Conservation (phyloP, 30 jellyfish, hydroid and myxozoan genomes). For the Hydra vulgaris region DNA sequence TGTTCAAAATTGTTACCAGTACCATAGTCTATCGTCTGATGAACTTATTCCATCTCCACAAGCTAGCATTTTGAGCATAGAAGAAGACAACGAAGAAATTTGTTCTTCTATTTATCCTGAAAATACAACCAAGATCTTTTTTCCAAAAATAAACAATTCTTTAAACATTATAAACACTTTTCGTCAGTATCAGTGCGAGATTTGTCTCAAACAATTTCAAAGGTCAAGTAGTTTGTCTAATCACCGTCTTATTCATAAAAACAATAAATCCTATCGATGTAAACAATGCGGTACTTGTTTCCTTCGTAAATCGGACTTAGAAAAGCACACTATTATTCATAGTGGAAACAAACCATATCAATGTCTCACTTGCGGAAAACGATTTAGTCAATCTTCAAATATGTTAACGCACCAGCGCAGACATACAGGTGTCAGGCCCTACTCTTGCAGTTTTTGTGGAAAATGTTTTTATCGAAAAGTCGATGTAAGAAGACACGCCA, state of each 20-base stretch:
- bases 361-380: conserved; percentile 50
- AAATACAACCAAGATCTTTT: not conserved
- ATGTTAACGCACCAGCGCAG: conserved; percentile 76
- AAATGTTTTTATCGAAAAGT: conserved; percentile 63
- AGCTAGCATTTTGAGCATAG: not conserved
- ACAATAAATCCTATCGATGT: conserved; percentile 53
- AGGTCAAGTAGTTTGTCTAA: conserved; percentile 76
- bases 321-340: conserved; percentile 51
- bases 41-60: conserved; percentile 16
- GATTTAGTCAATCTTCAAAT: conserved; percentile 76
- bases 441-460: conserved; percentile 46
- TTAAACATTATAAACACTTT: not conserved
- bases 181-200: conserved; percentile 32
- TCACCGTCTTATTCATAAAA: conserved; percentile 59
- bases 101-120: not conserved
- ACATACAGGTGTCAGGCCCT: conserved; percentile 75
- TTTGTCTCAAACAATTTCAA: conserved; percentile 54
- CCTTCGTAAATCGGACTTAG: conserved; percentile 69
- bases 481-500: conserved; percentile 69
- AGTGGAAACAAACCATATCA: conserved; percentile 61
- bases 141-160: not conserved
- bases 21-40: not conserved
- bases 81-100: not conserved
- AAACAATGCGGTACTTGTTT: conserved; percentile 50
- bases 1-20: not conserved